Evolutionary conservation across 1,140 invertebrate species (phyloP).

Genomic region (Amyelois transitella): DNA sequence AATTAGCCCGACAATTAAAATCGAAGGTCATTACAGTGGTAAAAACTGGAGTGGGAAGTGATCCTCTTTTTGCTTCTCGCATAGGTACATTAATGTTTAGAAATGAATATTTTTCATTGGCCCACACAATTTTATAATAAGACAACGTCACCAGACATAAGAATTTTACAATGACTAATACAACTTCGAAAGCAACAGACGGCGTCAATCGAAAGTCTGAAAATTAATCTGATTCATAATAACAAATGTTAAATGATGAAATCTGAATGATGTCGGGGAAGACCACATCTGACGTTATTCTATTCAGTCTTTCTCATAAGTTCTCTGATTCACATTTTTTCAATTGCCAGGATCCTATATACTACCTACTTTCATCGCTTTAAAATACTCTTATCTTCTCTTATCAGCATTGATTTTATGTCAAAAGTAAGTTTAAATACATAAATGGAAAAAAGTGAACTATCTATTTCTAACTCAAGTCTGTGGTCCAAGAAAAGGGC

Average conservation of each 20-base stretch:
- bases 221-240: neutral
- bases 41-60: conserved; percentile 57
- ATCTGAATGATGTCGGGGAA: neutral
- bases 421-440: too few relatives aligned
- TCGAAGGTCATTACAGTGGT: conserved; percentile 54
- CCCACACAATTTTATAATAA: too few relatives aligned
- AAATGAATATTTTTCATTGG: too few relatives aligned
- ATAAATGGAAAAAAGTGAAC: neutral
- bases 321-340: too few relatives aligned
- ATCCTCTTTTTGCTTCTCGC: conserved; percentile 40
- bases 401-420: too few relatives aligned
- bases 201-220: neutral
- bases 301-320: neutral
- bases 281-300: neutral
- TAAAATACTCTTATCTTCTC: too few relatives aligned
- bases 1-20: conserved; percentile 60
- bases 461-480: conserved; percentile 10
- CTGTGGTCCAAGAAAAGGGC: conserved; percentile 25
- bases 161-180: neutral
- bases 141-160: neutral
- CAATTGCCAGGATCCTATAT: neutral
- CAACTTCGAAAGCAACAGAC: neutral
- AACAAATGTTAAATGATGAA: neutral
- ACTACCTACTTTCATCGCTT: neutral
- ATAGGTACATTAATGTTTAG: conserved; percentile 12